A percentile compares a stretch with the other conserved stretches of the same genome.
These are phyloP conservation scores for Solenodon paradoxus DNA, from an alignment of 2,113 vertebrate genomes.

Conservation along the genomic window DNA sequence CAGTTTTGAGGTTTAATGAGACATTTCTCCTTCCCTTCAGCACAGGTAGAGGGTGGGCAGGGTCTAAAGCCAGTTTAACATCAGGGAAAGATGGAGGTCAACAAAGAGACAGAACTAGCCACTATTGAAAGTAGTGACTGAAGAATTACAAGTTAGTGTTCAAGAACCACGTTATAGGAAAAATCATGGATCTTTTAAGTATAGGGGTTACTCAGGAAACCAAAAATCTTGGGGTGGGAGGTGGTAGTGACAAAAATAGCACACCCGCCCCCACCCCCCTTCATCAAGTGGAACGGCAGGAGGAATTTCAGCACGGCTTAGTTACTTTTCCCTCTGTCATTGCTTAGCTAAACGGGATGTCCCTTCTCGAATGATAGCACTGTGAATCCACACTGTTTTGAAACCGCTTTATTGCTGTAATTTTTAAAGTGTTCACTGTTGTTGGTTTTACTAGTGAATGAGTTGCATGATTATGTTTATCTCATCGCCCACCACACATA, in stretches of 20 bases:
- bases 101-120: background rate
- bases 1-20: background rate
- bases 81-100: background rate
- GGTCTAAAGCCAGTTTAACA: background rate
- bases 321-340: background rate
- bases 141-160: background rate
- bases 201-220: background rate
- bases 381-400: background rate
- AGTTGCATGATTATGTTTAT: background rate
- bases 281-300: background rate
- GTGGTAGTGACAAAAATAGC: background rate
- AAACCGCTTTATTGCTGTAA: background rate
- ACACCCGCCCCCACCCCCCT: too few species aligned
- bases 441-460: background rate
- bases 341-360: background rate
- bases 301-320: background rate
- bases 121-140: background rate
- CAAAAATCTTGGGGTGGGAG: background rate
- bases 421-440: background rate
- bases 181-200: background rate
- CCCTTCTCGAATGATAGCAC: background rate
- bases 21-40: background rate
- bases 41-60: background rate
- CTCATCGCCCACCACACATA: background rate
- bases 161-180: background rate